phyloP scores from a whole-genome alignment of 2,888 invertebrate species.

The Cylloceria caligata region DNA sequence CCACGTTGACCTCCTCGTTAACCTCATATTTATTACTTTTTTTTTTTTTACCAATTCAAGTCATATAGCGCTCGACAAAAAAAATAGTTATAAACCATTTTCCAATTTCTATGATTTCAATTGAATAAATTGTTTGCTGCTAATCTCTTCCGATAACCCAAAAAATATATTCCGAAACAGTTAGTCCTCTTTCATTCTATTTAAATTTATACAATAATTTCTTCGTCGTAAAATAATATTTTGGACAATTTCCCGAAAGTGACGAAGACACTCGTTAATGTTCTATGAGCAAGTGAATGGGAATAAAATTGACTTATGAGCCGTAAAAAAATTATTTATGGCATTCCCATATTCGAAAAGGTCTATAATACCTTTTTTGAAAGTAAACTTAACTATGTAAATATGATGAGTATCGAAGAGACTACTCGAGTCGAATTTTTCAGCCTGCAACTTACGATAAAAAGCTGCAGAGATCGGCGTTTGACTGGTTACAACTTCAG shows the following conservation, averaged over 20 bases:
- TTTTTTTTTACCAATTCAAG: not conserved
- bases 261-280: not conserved
- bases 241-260: not conserved
- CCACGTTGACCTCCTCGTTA: constrained; percentile 10
- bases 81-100: not conserved
- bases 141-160: no score
- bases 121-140: no score
- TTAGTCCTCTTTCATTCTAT: not conserved
- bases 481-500: no score
- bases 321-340: constrained; percentile 17
- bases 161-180: not conserved
- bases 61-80: not conserved
- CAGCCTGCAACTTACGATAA: no score
- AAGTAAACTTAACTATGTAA: not conserved
- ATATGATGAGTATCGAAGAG: not conserved
- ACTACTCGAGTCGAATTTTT: no score
- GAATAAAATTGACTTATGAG: not conserved
- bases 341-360: not conserved
- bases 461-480: no score
- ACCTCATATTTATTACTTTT: not conserved
- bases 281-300: not conserved
- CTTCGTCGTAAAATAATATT: not conserved
- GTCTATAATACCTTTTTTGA: not conserved
- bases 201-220: not conserved
- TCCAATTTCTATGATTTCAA: not conserved